These are phyloP conservation scores for Drosophila sp. DNA, from an alignment of 1,140 invertebrate genomes.

Conservation along the genomic window DNA sequence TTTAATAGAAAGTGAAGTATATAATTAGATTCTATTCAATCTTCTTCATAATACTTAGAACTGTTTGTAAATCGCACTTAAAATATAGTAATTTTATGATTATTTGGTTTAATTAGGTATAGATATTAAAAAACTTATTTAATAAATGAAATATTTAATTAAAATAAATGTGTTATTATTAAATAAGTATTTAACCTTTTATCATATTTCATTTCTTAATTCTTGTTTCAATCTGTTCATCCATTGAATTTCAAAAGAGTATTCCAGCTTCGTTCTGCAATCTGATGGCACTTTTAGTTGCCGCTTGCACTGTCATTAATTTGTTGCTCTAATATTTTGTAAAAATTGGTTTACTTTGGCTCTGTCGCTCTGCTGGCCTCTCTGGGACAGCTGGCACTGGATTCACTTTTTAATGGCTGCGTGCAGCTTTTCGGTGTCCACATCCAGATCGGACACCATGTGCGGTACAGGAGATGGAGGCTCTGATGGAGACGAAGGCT, in stretches of 20 bases:
- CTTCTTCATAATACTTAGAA: too few species aligned
- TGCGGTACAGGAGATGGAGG: constrained; percentile 2
- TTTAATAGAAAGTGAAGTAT: too few species aligned
- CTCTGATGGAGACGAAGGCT: constrained; percentile 4
- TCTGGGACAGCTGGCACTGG: constrained; percentile 58
- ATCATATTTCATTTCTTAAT: too few species aligned
- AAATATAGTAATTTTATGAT: too few species aligned
- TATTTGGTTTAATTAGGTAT: too few species aligned
- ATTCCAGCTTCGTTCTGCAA: constrained; percentile 23
- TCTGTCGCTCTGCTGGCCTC: constrained; percentile 22
- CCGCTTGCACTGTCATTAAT: constrained; percentile 70
- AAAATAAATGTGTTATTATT: too few species aligned
- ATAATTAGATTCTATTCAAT: too few species aligned
- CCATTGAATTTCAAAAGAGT: constrained; percentile 41
- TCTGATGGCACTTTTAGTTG: constrained; percentile 16
- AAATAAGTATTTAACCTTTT: too few species aligned
- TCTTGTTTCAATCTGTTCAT: too few species aligned
- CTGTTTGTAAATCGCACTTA: too few species aligned
- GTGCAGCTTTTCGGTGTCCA: constrained; percentile 54
- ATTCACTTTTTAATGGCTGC: constrained; percentile 83
- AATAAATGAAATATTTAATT: too few species aligned
- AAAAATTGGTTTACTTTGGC: constrained; percentile 69
- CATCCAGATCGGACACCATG: constrained; percentile 35
- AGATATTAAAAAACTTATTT: too few species aligned
- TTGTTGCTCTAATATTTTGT: constrained; percentile 80